Evolutionary conservation across 2,888 invertebrate genomes (phyloP).

Genomic region (Drosophila neonasuta): DNA sequence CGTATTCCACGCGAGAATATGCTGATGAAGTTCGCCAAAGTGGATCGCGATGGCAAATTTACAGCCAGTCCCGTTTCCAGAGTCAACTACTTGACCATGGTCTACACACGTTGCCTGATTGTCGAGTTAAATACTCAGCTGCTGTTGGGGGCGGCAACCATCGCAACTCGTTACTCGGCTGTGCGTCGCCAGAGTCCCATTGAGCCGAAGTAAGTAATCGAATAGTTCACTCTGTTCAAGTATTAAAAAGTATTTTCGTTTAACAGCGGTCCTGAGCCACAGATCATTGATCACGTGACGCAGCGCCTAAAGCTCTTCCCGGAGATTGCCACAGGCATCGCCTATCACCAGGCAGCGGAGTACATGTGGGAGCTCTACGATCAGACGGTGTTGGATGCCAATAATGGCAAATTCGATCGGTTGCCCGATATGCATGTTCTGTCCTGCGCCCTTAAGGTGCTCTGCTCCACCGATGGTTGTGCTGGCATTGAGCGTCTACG

Average conservation of each 20-base stretch:
- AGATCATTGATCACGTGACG: slow-evolving; percentile 95
- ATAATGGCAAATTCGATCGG: slow-evolving; percentile 89
- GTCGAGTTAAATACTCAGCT: slow-evolving; percentile 88
- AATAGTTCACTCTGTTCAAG: not conserved
- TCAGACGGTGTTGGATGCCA: slow-evolving; percentile 89
- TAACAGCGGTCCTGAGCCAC: slow-evolving; percentile 89
- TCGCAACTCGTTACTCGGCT: slow-evolving; percentile 94
- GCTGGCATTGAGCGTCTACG: slow-evolving; percentile 91
- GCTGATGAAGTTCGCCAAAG: slow-evolving; percentile 96
- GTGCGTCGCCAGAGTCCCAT: slow-evolving; percentile 94
- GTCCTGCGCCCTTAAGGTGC: slow-evolving; percentile 94
- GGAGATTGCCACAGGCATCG: slow-evolving; percentile 89
- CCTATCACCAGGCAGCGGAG: slow-evolving; percentile 87
- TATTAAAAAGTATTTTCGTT: slow-evolving; percentile 36
- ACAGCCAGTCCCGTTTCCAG: slow-evolving; percentile 91
- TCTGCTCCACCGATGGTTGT: slow-evolving; percentile 89
- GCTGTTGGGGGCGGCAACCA: slow-evolving; percentile 91
- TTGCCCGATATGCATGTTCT: slow-evolving; percentile 93
- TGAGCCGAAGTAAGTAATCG: slow-evolving; percentile 86
- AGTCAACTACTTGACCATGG: slow-evolving; percentile 92
- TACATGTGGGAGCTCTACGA: slow-evolving; percentile 93
- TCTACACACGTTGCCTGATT: slow-evolving; percentile 93
- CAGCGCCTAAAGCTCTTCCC: slow-evolving; percentile 96
- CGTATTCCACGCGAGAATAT: slow-evolving; percentile 93
- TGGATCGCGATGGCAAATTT: slow-evolving; percentile 95